Base-by-base conservation (phyloP, 2,888 invertebrate species). In the Pristionchus mayeri region DNA sequence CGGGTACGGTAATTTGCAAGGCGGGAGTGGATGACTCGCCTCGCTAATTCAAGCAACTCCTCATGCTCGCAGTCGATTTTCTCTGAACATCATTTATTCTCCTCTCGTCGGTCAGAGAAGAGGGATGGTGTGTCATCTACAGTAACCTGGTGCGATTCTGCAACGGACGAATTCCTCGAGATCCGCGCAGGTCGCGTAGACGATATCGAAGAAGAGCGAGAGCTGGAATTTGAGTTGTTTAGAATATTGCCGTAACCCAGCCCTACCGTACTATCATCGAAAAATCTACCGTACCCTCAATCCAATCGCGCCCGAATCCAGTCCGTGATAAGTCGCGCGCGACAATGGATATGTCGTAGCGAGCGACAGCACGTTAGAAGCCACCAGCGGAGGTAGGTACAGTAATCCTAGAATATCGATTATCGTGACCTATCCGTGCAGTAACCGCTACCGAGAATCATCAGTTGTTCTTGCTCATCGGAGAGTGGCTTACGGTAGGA, bases 321-420 rank as follows among this genome's bases (percentile, higher is more conserved):
- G 89, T n/a, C 94, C 94, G 87, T 94, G 92, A 90, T 94, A 94
- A 0, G 94, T 94, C 88, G 94, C 94, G 75, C 94, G 93, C 86
- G 94, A 93, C 13, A 94, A 90, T 2, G 94, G 94, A 27, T 93
- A 93, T 81, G 92, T 90, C 6, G 92, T 91, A 88, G 93, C 93
- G 67, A 94, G 93, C 0, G 93, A 89, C 30, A 94, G 90, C 71
- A 94, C 89, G 30, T 90, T 91, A 85, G 93, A 93, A 3, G 93
- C 93, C 24, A 94, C 92, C 30, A 86, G 86, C 9, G 91, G 87
- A 9, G 93, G 93, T 78, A 94, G 90, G 90, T 93, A 94, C n/a
- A 94, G 92, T 40, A 94, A 90, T 0, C 85, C 67, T 67, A 76
- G 11, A 87, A 81, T 52, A 78, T 37, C 24, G 52, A 78, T 67